Evolutionary conservation across 2,888 invertebrate species (phyloP).

Genomic region (Artemia sp.): DNA sequence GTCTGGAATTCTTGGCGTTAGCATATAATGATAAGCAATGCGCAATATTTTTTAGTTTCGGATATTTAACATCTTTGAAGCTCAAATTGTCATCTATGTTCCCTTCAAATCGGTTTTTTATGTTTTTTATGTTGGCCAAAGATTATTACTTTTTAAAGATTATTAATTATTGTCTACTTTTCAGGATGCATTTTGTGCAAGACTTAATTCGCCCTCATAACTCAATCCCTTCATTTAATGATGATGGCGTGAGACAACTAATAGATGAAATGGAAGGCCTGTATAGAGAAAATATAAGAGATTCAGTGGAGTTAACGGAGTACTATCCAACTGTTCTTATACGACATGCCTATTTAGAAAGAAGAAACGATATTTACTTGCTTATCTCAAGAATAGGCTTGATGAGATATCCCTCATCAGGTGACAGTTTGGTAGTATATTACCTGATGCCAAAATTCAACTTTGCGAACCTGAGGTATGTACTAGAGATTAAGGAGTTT

Average conservation of each 20-base stretch:
- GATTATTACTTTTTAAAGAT: no score
- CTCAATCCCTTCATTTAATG: conserved; percentile 1
- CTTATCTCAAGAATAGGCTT: conserved; percentile 29
- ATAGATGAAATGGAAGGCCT: neutral
- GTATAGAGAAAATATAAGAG: conserved; percentile 7
- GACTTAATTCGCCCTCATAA: neutral
- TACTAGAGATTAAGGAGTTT: neutral
- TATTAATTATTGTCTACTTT: no score
- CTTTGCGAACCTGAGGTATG: conserved; percentile 34
- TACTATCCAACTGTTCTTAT: neutral
- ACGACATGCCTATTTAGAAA: conserved; percentile 3
- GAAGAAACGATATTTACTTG: neutral
- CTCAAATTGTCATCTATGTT: no score
- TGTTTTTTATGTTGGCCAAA: no score
- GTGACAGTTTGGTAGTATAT: conserved; percentile 39
- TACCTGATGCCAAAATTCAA: conserved; percentile 34
- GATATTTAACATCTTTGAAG: no score
- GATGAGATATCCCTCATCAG: conserved; percentile 34
- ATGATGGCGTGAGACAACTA: neutral
- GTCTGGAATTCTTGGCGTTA: no score
- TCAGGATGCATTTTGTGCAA: neutral
- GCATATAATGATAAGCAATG: no score
- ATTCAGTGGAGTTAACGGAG: neutral
- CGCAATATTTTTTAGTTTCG: no score
- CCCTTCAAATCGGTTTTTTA: no score